These are phyloP conservation scores for Clinocottus analis DNA, from an alignment of 2,113 vertebrate species.

Conservation along the genomic window DNA sequence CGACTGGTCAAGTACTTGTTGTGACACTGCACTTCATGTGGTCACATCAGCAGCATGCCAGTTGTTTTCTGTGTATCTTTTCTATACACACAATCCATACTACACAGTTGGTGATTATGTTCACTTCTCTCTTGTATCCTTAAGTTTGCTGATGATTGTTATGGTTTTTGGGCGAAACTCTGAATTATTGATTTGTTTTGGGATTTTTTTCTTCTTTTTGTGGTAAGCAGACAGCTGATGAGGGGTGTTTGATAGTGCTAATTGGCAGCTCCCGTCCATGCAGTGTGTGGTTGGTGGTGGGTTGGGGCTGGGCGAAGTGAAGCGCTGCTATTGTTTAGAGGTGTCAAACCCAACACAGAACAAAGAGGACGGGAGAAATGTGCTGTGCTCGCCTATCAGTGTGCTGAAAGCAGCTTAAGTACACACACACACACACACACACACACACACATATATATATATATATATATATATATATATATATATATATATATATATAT, in stretches of 20 bases:
- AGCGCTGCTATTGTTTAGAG: constrained; percentile 82
- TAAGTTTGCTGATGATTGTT: constrained; percentile 48
- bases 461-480: too few relatives aligned
- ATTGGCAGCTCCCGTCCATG: constrained; percentile 81
- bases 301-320: constrained; percentile 76
- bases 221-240: constrained; percentile 74
- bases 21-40: not conserved
- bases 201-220: constrained; percentile 41
- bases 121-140: constrained; percentile 6
- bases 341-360: constrained; percentile 83
- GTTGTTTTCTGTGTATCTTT: constrained; percentile 17
- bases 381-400: constrained; percentile 70
- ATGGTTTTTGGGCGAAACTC: constrained; percentile 57
- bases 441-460: not conserved
- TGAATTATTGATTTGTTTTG: constrained; percentile 71
- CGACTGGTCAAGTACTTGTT: not conserved
- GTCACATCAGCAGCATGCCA: not conserved
- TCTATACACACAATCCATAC: constrained; percentile 27
- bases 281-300: constrained; percentile 72
- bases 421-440: constrained; percentile 34
- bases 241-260: constrained; percentile 82
- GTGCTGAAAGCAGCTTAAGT: constrained; percentile 60
- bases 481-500: not conserved
- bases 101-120: constrained; percentile 33
- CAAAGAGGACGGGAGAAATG: constrained; percentile 83